Evolutionary conservation across 2,888 invertebrate genomes (phyloP).

Genomic region (Muschampia plurimacula): DNA sequence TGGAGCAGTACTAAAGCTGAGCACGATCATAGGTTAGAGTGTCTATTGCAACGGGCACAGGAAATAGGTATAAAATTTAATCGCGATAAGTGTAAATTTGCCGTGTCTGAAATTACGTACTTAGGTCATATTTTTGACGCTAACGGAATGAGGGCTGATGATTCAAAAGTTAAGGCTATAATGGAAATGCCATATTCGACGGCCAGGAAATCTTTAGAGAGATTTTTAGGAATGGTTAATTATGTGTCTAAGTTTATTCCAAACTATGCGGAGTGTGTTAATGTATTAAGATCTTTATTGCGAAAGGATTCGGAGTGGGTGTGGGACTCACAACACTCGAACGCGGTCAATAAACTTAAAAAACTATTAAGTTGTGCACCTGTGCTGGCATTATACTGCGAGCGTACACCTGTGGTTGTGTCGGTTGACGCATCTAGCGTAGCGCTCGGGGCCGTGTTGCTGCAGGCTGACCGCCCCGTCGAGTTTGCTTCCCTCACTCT

Average conservation of each 20-base stretch:
- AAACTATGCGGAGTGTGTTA: neutral
- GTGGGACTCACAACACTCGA: neutral
- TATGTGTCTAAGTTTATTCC: slow-evolving; percentile 1
- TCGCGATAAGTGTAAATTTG: neutral
- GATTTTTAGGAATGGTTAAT: slow-evolving; percentile 4
- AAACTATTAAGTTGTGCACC: neutral
- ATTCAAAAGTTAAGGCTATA: neutral
- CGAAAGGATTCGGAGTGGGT: neutral
- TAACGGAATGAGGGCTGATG: neutral
- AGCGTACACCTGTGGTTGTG: neutral
- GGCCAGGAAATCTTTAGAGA: neutral
- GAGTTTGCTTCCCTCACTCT: slow-evolving; percentile 1
- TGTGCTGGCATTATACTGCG: neutral
- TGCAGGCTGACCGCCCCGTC: neutral
- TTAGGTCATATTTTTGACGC: neutral
- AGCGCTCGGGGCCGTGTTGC: neutral
- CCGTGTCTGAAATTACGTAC: neutral
- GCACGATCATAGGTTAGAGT: neutral
- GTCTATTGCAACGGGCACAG: neutral
- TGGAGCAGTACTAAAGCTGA: neutral
- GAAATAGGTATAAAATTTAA: neutral
- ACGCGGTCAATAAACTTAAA: neutral
- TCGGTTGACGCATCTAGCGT: neutral
- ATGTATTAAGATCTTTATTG: neutral
- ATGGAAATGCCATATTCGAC: neutral